Evolutionary conservation across 2,797 vertebrate species (phyloP).

Genomic region (Galago senegalensis): DNA sequence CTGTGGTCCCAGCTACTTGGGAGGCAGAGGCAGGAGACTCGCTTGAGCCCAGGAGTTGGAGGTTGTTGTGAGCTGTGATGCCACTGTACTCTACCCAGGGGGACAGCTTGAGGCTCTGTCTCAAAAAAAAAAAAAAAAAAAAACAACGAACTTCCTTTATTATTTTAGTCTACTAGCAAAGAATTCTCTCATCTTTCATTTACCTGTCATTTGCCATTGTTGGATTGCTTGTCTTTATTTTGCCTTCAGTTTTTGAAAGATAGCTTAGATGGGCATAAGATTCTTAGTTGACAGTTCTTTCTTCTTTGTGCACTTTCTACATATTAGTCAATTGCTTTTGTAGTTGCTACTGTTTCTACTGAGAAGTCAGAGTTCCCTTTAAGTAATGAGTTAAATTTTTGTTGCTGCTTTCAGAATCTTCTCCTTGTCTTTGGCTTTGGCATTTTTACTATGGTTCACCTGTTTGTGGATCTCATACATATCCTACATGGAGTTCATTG

Average conservation of each 20-base stretch:
- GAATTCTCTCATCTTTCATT: conserved; percentile 10
- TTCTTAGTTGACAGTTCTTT: neutral
- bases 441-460: conserved; percentile 38
- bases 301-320: neutral
- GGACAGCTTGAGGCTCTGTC: too few relatives aligned
- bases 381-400: neutral
- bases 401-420: conserved; percentile 2
- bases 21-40: too few relatives aligned
- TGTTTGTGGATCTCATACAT: neutral
- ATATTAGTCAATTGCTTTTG: neutral
- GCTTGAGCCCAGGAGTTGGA: too few relatives aligned
- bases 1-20: too few relatives aligned
- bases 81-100: too few relatives aligned
- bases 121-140: too few relatives aligned
- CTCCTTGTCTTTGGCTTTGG: neutral
- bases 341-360: neutral
- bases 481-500: neutral
- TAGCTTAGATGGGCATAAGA: neutral
- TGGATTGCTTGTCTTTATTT: neutral
- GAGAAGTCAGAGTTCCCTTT: neutral
- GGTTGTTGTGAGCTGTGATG: too few relatives aligned
- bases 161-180: neutral
- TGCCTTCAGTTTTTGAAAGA: neutral
- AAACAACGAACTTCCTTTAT: neutral
- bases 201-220: neutral